phyloP scores from a whole-genome alignment of 2,113 vertebrate species.

The Platysteira castanea region DNA sequence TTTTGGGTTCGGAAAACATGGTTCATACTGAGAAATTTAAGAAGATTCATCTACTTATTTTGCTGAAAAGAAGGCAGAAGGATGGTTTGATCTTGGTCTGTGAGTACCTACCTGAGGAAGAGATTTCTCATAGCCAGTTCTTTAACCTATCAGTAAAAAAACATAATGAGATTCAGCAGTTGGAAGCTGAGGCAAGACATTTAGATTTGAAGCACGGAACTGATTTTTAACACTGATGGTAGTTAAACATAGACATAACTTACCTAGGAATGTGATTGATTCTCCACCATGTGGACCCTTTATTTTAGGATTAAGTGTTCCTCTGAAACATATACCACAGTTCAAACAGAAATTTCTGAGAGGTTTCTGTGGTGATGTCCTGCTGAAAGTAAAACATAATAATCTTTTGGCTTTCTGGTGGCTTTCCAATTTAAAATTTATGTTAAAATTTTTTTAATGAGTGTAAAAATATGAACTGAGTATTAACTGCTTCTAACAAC shows the following conservation, averaged over 20 bases:
- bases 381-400: not conserved
- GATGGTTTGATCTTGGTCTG: not conserved
- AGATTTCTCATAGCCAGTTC: not conserved
- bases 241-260: conserved; percentile 1
- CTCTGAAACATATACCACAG: not conserved
- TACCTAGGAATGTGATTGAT: not conserved
- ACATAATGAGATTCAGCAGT: not conserved
- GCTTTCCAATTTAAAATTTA: not conserved
- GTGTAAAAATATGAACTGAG: not conserved
- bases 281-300: not conserved
- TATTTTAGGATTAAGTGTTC: not conserved
- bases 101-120: not conserved
- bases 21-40: not conserved
- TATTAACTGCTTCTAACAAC: not conserved
- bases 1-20: not conserved
- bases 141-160: not conserved
- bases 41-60: not conserved
- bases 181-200: not conserved
- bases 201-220: not conserved
- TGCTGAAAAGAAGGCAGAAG: not conserved
- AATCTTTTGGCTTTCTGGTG: not conserved
- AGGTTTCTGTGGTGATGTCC: not conserved
- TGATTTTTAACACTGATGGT: not conserved
- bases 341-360: not conserved
- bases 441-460: not conserved